Percentiles rank a stretch among this genome's conserved stretches.
Conservation (phyloP, 2,113 vertebrate species). For the Argyrosomus japonicus region DNA sequence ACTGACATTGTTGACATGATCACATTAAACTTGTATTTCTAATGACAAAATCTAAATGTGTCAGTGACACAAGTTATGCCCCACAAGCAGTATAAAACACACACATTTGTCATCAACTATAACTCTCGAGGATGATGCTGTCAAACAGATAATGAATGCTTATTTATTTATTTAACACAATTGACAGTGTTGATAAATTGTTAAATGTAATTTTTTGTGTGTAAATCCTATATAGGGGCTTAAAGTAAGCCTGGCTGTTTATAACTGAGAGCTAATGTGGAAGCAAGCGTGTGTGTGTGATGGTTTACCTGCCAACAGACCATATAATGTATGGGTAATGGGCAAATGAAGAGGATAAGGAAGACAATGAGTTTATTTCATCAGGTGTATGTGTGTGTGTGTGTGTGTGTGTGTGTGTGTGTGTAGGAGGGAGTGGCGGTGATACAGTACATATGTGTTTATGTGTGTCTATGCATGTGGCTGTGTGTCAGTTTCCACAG, state of each 20-base stretch:
- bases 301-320: not conserved
- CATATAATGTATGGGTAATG: constrained; percentile 5
- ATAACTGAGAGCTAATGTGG: not conserved
- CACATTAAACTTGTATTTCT: not conserved
- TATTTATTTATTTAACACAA: no score
- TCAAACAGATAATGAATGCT: not conserved
- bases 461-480: constrained; percentile 34
- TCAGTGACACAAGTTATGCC: not conserved
- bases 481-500: constrained; percentile 45
- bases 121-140: not conserved
- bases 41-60: not conserved
- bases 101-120: not conserved
- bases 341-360: not conserved
- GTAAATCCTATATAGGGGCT: no score
- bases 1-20: not conserved
- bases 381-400: not conserved
- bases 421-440: not conserved
- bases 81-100: not conserved
- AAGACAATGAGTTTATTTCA: constrained; percentile 15
- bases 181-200: no score
- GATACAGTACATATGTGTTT: constrained; percentile 25
- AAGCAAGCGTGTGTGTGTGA: not conserved
- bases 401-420: not conserved
- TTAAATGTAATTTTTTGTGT: no score
- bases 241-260: not conserved